Evolutionary conservation across 2,797 vertebrate species (phyloP), one percentile per base, ranked within the genome.

Genomic region (Nothura maculosa): DNA sequence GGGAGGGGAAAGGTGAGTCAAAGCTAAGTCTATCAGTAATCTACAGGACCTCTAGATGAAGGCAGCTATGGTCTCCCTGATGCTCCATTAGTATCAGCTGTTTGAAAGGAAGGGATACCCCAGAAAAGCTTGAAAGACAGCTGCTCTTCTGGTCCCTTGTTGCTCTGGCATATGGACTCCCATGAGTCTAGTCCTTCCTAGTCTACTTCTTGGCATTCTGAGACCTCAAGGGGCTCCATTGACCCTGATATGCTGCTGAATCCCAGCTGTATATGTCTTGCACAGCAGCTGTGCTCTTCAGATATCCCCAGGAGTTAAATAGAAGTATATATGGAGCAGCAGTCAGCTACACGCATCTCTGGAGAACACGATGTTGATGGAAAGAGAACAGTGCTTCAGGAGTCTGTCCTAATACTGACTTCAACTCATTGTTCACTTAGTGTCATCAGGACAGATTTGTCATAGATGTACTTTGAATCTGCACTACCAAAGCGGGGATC

Each of bases 241-340:
- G 54, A 21, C 73, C 32, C 7, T 8, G 34, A 6, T 11, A 25
- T 12, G 30, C 40, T 78, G 54, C 5, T 9, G 75, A 27, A 17
- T n/a, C 43, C 24, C 91, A 96, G 84, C 72, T 90, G 84, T 42
- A 12, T 3, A 1, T 15, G 8, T 54, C 84, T 54, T 50, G 68
- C 79, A 50, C 60, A 85, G 3, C 94, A 94, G 93, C 92, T 95
- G 94, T 83, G 76, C 55, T 85, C 55, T 87, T 24, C 96, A 94
- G 90, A 81, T 94, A 85, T 87, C 52, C 28, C 30, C 14, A 27
- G 32, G 30, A 19, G 50, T 83, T 55, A 55, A 72, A 60, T 2
- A 70, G 48, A 61, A 72, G 14, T 17, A 0, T 17, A 8, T 2
- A n/a, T 5, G 6, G 69, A 69, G 55, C 18, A 28, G 34, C 7